Base-by-base conservation (phyloP, 1,140 invertebrate species). In the Cotesia chilonis region DNA sequence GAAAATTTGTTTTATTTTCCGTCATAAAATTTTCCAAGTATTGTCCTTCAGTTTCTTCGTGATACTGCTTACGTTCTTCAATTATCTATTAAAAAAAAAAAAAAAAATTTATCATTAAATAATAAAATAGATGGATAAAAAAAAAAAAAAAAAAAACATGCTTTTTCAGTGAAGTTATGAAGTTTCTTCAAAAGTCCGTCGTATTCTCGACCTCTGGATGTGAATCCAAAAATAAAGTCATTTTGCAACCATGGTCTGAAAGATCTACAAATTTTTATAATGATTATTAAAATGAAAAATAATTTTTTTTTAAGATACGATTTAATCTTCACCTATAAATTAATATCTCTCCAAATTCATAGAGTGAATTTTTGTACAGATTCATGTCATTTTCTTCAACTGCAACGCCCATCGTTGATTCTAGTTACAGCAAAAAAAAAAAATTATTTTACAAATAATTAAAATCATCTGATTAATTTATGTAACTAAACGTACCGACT, bases 401-500 rank as follows among this genome's bases (percentile, higher is more conserved):
- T 51, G 14, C 52, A 9, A n/a, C 37, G 4, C 64, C 64, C 64
- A 66, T 66, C 4, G 64, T 41, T 2, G 59, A 60, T 60, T 60
- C 28, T 60, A 5, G 5, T 9, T 2, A 47, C 10, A 47, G 10
- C 0, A 47, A 47, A 47, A 41, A 4, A 41, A 41, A 9, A 6
- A 47, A 47, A 10, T 47, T 47, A 41, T 41, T 41, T 28, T 60
- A 3, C 35, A 20, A 20, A 5, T 60, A 1, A 60, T 9, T 41
- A 41, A 41, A n/a, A 64, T 17, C 41, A 9, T 47, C 5, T 9
- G 41, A 9, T 6, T 0, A 47, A 2, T 4, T 4, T 17, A 41
- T 12, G 14, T 10, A 14, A 63, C 0, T 4, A 60, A 28, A 35
- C 28, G 5, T 83, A 90, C 89, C 91, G 81, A 89, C 91, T 72